Evolutionary conservation across 2,113 vertebrate genomes (phyloP), one percentile per base, ranked within the genome.

Genomic region (Geothlypis trichas): DNA sequence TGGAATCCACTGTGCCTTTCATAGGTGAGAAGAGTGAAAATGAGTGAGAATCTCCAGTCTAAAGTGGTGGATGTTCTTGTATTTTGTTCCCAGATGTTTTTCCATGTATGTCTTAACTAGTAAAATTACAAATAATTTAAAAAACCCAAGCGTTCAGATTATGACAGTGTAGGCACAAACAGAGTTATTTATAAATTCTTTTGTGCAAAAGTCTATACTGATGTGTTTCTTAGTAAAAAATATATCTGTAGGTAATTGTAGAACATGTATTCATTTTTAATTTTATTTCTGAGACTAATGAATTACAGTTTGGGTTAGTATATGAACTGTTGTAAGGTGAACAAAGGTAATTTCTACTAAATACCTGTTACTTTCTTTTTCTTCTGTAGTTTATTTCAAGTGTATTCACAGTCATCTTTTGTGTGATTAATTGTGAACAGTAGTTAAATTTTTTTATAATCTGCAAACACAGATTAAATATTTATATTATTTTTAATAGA

Each of bases 401-500:
- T 67, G 11, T 61, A 52, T 71, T 94, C 23, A 46, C 7, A 47
- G 31, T 85, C 22, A 35, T 75, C 15, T 61, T 26, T 83, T 10
- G 1, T 73, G 20, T 66, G 27, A 66, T 55, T 47, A 62, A 58
- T 62, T 74, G 17, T 71, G 59, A 92, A 47, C 15, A 59, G 21
- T 67, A 75, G 9, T 72, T 89, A 52, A 52, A 7, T 9, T 41
- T 49, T 46, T 81, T 67, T 55, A 31, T 77, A 41, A 51, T 44
- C 23, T 76, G 3, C 39, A 84, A 74, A 42, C 22, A 66, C 6
- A 69, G 13, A 23, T 87, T 47, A 81, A 90, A 35, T 84, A 39
- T 63, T 67, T 86, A 2, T 67, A 11, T 89, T 1, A 2, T 87
- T 79, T 69, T 92, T 96, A 85, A 78, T 81, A 99, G 99, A 98